These are phyloP conservation scores for Oncorhynchus nerka DNA, from an alignment of 2,113 vertebrate genomes.

Conservation along the genomic window DNA sequence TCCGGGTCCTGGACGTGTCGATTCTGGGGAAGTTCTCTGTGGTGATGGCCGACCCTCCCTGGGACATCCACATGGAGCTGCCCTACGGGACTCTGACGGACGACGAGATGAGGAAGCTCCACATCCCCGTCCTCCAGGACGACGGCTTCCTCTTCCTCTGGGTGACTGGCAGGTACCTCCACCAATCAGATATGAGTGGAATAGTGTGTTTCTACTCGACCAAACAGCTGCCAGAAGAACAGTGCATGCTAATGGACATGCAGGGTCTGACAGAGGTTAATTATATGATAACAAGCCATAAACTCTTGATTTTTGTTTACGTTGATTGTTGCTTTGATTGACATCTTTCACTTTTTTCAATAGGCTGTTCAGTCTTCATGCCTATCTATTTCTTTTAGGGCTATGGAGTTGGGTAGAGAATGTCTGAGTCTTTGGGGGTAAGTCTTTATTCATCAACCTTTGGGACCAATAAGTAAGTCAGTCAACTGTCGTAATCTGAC, in stretches of 20 bases:
- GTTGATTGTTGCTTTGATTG: no score
- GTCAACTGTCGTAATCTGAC: not conserved
- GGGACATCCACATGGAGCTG: conserved; percentile 97
- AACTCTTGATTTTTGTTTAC: no score
- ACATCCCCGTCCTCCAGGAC: conserved; percentile 91
- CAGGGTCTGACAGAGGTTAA: no score
- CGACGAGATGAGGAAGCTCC: conserved; percentile 93
- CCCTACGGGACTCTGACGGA: conserved; percentile 92
- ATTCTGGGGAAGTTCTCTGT: conserved; percentile 81
- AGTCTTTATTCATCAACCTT: conserved; percentile 36
- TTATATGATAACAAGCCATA: no score
- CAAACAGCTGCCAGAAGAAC: no score
- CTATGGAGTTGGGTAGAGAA: conserved; percentile 91
- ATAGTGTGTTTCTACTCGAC: no score
- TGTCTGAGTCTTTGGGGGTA: conserved; percentile 90
- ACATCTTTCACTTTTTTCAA: no score
- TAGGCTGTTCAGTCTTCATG: no score
- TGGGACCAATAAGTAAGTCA: not conserved
- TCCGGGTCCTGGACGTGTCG: conserved; percentile 82
- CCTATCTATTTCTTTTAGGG: conserved; percentile 65
- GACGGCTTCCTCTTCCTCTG: conserved; percentile 95
- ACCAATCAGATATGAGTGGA: no score
- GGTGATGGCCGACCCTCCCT: conserved; percentile 95
- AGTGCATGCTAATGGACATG: no score
- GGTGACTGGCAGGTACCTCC: conserved; percentile 87